Base-by-base conservation (phyloP, 2,113 vertebrate species). In the Pao palembangensis region DNA sequence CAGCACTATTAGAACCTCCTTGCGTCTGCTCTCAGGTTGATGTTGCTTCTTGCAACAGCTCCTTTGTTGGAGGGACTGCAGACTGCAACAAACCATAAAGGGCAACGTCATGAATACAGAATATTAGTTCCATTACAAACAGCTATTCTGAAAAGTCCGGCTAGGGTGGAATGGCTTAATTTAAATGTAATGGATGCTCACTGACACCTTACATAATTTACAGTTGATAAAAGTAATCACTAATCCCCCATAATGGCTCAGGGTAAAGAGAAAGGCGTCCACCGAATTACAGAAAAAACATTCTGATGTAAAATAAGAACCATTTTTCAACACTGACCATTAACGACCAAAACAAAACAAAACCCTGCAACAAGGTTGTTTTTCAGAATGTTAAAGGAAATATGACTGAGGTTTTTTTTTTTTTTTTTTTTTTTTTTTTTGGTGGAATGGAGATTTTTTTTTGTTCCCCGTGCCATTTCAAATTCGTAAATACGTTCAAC, bases 131-230 rank as follows among this genome's bases (percentile, higher is more conserved):
- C 25, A 62, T 76, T 73, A 67, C 65, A 61, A 78, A 74, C 58
- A 67, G 73, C 62, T 55, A 71, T 71, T 72, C 64, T 68, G 48
- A 78, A 73, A 57, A 70, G 64, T 21, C 34, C 18, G 42, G 48
- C 25, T 46, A 38, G 34, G 52, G 62, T 46, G n/a, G 55, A 84
- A 80, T 71, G 51, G 64, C 56, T 84, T 76, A 64, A 87, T 84
- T 83, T 84, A 83, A 89, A 82, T 80, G 67, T 78, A 83, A 52
- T 63, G 68, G 69, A 82, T 81, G 71, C 52, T 67, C 65, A 87
- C 81, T 80, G 78, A 82, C 67, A 57, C 21, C 55, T 19, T 44
- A 49, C 47, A 20, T 75, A 8, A 38, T 38, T 38, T 78, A 62
- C 73, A 69, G 74, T 75, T 57, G 71, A 61, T 76, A 70, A 74